Conservation (phyloP, 1,140 invertebrate species). For the Oppia nitens region DNA sequence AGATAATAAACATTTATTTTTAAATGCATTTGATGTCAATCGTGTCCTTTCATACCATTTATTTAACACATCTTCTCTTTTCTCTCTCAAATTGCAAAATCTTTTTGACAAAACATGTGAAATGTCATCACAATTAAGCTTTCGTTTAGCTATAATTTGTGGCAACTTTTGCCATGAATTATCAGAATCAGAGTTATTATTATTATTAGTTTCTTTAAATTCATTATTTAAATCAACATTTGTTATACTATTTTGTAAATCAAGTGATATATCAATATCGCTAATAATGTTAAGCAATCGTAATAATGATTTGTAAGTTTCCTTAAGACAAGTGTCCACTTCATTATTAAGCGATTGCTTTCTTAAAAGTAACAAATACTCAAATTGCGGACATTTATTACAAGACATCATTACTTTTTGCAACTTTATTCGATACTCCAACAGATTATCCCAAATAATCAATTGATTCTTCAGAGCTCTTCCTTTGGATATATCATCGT, state of each 20-base stretch:
- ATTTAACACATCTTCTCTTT: conserved; percentile 38
- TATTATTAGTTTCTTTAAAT: not conserved
- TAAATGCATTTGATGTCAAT: conserved; percentile 32
- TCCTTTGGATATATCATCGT: conserved; percentile 53
- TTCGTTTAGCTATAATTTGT: conserved; percentile 33
- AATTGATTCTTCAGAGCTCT: conserved; percentile 52
- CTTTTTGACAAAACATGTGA: conserved; percentile 40
- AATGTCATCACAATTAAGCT: conserved; percentile 43
- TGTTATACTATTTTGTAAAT: not conserved
- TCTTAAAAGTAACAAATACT: not conserved
- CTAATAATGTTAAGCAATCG: not conserved
- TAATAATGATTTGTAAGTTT: not conserved
- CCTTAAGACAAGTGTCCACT: not conserved
- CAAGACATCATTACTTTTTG: conserved; percentile 53
- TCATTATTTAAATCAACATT: not conserved
- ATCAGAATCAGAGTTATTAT: not conserved
- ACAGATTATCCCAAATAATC: conserved; percentile 55
- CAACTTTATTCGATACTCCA: conserved; percentile 64
- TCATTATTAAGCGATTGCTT: not conserved
- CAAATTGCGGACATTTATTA: conserved; percentile 53
- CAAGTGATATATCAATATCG: not conserved
- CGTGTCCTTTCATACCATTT: conserved; percentile 86
- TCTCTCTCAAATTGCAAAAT: not conserved
- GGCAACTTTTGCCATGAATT: not conserved
- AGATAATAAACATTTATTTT: conserved; percentile 39